Percentiles rank a stretch among this genome's conserved stretches.
phyloP scores from a whole-genome alignment of 2,888 invertebrate genomes.

The Trachelus stipa region DNA sequence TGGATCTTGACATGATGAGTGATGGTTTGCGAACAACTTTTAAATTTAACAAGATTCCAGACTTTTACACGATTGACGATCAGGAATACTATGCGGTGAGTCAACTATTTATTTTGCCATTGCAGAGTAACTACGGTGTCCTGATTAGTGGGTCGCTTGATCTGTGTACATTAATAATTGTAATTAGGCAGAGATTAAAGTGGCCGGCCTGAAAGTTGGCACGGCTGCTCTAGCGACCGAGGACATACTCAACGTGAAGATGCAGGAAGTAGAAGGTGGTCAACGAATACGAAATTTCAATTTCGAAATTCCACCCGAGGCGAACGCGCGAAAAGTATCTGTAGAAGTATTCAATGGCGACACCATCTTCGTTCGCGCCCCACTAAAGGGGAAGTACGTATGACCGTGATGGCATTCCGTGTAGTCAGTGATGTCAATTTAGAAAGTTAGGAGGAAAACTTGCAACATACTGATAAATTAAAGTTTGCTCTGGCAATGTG shows the following conservation, averaged over 20 bases:
- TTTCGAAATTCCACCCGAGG: conserved; percentile 42
- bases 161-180: not conserved
- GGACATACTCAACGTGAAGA: conserved; percentile 42
- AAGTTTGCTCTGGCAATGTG: conserved; percentile 9
- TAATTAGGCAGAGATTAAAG: conserved; percentile 42
- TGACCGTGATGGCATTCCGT: not conserved
- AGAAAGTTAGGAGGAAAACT: not conserved
- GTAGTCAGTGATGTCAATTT: not conserved
- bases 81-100: conserved; percentile 43
- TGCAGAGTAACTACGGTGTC: not conserved
- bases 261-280: conserved; percentile 35
- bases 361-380: conserved; percentile 42
- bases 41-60: conserved; percentile 37
- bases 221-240: conserved; percentile 41
- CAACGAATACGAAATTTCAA: conserved; percentile 38
- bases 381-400: conserved; percentile 21
- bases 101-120: not conserved
- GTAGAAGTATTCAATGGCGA: conserved; percentile 40
- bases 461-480: not conserved
- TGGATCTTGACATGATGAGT: conserved; percentile 38
- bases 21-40: conserved; percentile 38
- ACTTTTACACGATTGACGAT: conserved; percentile 40
- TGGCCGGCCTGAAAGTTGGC: conserved; percentile 43
- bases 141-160: no score
- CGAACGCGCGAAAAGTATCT: conserved; percentile 38